Base-by-base conservation (phyloP, 2,888 invertebrate genomes). In the Drosophila villosipedis region DNA sequence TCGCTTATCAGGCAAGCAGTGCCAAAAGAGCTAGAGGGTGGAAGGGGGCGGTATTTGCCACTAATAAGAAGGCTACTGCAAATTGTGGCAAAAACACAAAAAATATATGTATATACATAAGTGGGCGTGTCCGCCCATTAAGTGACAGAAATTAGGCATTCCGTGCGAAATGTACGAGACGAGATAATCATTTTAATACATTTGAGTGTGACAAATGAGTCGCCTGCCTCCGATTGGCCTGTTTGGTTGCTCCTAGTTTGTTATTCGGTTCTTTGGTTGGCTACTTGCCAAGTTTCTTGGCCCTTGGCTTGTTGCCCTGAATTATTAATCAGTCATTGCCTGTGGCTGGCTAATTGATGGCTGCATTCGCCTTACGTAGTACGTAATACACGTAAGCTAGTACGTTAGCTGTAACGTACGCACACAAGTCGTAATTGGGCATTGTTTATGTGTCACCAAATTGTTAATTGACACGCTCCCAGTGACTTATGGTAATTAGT, bases 141-240 rank as follows among this genome's bases (percentile, higher is more conserved):
- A 63, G 66, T 73, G 65, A 68, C 73, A 83, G 74, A 90, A 88
- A 88, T 88, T 88, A 89, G 73, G 86, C 88, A 88, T 88, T 88
- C 88, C 78, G 84, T 91, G 88, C 88, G 78, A 91, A 89, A 91
- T 78, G 80, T 82, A 73, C 81, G 73, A 75, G 25, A 88, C 85
- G 88, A 89, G 88, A 89, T 89, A 89, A 91, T 87, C 91, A 89
- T 91, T 89, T 89, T 89, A 89, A 89, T 89, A 91, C 89, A 89
- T 89, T 87, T 89, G 80, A 72, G 76, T 76, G 88, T 89, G 91
- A 89, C 90, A 89, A 89, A 89, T 91, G 90, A 83, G 82, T 76
- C 67, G 72, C 71, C 68, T 74, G 47, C 58, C 71, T 54, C 55
- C 41, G 60, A 61, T 67, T 61, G 63, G 43, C 28, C 16, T 47